Base-by-base conservation (phyloP, 2,797 vertebrate species). In the Ctenopoma multispine region DNA sequence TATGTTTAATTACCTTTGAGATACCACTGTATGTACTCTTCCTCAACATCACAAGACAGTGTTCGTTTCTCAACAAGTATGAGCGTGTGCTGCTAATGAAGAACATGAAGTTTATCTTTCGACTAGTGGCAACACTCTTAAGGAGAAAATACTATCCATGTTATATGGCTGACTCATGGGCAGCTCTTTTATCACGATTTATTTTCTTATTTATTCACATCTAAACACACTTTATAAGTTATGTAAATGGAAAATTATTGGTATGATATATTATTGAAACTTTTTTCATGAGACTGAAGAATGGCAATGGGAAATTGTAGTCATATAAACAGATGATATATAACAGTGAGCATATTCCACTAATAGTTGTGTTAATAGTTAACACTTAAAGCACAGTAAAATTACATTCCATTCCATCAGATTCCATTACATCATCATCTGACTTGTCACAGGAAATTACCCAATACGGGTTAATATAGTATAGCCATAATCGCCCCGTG, bases 1-100 rank as follows among this genome's bases (percentile, higher is more conserved):
- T 89, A 69, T 68, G 70, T 87, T 90, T 92, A 92, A 93, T 92
- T 92, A 92, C 90, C 88, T 90, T 72, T 63, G 88, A 86, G 91
- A 90, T 90, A 87, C 70, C 75, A 78, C 71, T 84, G 83, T 80
- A 87, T 87, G 87, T 74, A 77, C 82, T 87, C 79, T 75, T 83
- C 75, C 80, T 69, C 89, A 85, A 90, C 82, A 92, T 86, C 83
- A 89, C 82, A 66, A 88, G 85, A 89, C 84, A 87, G 76, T 75
- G 84, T 82, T 85, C 14, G 63, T 75, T 83, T 83, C 81, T 81
- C 83, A 86, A 85, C 78, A 81, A 88, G 82, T 83, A 72, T 81
- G 60, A 63, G 49, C 63, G 55, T 80, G 41, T 69, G 24, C 65
- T 18, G 61, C 80, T 85, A 70, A 85, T 67, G 75, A 79, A 82